A percentile compares a stretch with the other conserved stretches of the same genome.
phyloP scores from a whole-genome alignment of 1,140 invertebrate species.

The Drosophila asahinai region DNA sequence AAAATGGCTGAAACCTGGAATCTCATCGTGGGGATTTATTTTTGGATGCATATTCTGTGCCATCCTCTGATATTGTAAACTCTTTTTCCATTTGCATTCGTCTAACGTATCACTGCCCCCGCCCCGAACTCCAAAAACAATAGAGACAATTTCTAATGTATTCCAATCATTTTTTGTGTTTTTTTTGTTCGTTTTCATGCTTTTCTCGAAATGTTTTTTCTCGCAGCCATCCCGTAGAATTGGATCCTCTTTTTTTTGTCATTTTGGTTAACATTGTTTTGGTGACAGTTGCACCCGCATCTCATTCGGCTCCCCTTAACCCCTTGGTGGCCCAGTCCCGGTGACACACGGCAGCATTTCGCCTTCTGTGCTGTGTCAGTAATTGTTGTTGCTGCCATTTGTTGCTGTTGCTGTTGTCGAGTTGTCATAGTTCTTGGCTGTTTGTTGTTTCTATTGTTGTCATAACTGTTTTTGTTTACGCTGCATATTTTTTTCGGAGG shows the following conservation, averaged over 20 bases:
- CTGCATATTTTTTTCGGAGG: constrained; percentile 43
- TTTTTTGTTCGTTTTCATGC: constrained; percentile 37
- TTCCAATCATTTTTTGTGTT: constrained; percentile 59
- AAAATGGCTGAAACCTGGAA: neutral
- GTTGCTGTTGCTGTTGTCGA: constrained; percentile 44
- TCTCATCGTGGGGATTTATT: constrained; percentile 1
- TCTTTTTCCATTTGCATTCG: constrained; percentile 37
- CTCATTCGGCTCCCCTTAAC: constrained; percentile 14
- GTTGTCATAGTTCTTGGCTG: constrained; percentile 62
- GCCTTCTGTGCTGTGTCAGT: constrained; percentile 60
- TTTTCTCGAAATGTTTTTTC: constrained; percentile 40
- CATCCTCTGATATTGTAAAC: constrained; percentile 2
- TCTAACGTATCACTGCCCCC: constrained; percentile 12
- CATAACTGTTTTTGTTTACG: constrained; percentile 73
- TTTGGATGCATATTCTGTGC: neutral
- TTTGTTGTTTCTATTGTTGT: constrained; percentile 75
- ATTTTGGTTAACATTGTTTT: constrained; percentile 70
- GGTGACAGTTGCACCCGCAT: constrained; percentile 65
- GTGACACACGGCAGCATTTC: constrained; percentile 52
- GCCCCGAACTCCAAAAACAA: constrained; percentile 16
- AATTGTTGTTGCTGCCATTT: constrained; percentile 42
- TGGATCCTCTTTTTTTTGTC: constrained; percentile 38
- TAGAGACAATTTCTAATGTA: constrained; percentile 69
- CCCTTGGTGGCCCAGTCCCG: neutral
- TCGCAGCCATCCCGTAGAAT: constrained; percentile 20